Conservation (phyloP, 2,888 invertebrate genomes). For the Eutolmus rufibarbis region DNA sequence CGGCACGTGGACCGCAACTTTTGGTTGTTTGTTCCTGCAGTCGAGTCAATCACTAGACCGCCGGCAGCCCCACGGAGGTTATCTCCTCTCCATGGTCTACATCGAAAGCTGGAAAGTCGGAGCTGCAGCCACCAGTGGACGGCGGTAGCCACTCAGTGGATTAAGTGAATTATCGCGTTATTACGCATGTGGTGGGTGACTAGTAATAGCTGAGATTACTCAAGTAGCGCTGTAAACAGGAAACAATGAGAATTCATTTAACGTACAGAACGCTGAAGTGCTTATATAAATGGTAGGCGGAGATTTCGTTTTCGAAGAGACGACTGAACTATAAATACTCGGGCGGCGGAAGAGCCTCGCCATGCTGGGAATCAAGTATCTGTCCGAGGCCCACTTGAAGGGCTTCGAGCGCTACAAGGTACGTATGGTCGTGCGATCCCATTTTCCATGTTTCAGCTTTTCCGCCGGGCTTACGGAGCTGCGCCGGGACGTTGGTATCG, state of each 20-base stretch:
- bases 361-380: conserved; percentile 60
- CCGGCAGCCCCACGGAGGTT: neutral
- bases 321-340: neutral
- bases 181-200: conserved; percentile 1
- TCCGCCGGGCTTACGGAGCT: neutral
- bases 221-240: conserved; percentile 6
- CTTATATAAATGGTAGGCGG: neutral
- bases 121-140: neutral
- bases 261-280: neutral
- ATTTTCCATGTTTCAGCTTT: neutral
- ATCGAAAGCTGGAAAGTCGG: neutral
- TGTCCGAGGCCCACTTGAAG: conserved; percentile 60
- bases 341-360: neutral
- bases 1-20: neutral
- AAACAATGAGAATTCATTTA: conserved; percentile 16
- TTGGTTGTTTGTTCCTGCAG: neutral
- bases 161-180: conserved; percentile 26
- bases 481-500: neutral
- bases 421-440: conserved; percentile 51
- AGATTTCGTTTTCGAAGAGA: conserved; percentile 9
- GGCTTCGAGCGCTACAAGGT: conserved; percentile 64
- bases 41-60: neutral
- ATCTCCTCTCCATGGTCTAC: neutral
- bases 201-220: neutral
- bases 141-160: neutral